These are phyloP conservation scores for Microvelia longipes DNA, from an alignment of 1,140 invertebrate species.

Conservation along the genomic window DNA sequence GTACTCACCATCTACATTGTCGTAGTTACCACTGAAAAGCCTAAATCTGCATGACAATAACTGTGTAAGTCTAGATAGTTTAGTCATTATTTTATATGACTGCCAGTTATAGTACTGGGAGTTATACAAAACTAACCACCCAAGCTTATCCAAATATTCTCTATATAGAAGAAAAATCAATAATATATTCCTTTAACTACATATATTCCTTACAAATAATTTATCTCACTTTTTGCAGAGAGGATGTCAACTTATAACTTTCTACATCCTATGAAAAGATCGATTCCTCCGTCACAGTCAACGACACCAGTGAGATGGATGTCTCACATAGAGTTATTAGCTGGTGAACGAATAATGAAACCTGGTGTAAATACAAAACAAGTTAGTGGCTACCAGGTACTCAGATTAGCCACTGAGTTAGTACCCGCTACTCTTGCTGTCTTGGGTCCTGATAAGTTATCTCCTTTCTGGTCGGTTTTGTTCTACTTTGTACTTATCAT, in stretches of 20 bases:
- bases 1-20: no score
- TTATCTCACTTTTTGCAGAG: conserved; percentile 55
- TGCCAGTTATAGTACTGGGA: no score
- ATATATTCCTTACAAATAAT: no score
- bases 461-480: conserved; percentile 70
- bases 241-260: conserved; percentile 54
- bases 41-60: no score
- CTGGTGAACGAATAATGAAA: conserved; percentile 48
- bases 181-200: no score
- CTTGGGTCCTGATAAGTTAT: conserved; percentile 44
- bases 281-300: conserved; percentile 33
- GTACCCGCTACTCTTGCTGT: conserved; percentile 66
- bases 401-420: conserved; percentile 67
- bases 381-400: conserved; percentile 54
- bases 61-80: no score
- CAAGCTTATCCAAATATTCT: no score
- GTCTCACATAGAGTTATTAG: conserved; percentile 49
- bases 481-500: conserved; percentile 72
- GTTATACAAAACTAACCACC: no score
- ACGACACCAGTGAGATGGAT: conserved; percentile 45
- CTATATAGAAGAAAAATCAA: no score
- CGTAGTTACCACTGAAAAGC: no score
- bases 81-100: no score
- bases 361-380: conserved; percentile 35
- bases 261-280: conserved; percentile 37